These are phyloP conservation scores for Palythoa heliodiscus DNA, from an alignment of 92 coral and sea anemone genomes.

Conservation along the genomic window DNA sequence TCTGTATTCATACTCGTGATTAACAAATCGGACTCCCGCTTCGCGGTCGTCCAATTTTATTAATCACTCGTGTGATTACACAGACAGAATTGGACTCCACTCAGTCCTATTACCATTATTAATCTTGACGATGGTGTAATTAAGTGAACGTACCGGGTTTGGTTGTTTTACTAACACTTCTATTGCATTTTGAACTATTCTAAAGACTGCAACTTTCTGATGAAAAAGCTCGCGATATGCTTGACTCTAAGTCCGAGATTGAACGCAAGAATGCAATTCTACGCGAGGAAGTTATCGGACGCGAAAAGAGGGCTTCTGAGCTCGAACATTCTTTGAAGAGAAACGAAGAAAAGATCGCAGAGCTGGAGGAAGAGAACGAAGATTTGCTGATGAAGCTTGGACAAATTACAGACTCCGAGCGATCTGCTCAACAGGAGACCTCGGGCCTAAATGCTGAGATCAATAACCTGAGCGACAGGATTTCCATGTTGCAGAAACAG, in stretches of 20 bases:
- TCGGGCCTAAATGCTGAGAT: slow-evolving; percentile 57
- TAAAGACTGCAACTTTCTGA: slow-evolving; percentile 32
- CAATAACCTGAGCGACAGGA: slow-evolving; percentile 51
- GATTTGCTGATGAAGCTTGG: slow-evolving; percentile 65
- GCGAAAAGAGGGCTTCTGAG: slow-evolving; percentile 51
- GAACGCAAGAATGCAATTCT: slow-evolving; percentile 63
- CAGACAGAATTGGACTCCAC: too few relatives aligned
- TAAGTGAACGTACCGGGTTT: not conserved
- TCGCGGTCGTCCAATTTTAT: too few relatives aligned
- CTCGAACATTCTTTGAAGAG: slow-evolving; percentile 48
- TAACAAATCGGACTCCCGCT: too few relatives aligned
- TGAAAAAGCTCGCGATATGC: slow-evolving; percentile 35
- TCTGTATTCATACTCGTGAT: too few relatives aligned
- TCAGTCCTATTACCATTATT: too few relatives aligned
- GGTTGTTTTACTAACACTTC: not conserved
- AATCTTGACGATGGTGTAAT: too few relatives aligned
- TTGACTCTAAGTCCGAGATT: slow-evolving; percentile 43
- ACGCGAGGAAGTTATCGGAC: slow-evolving; percentile 60
- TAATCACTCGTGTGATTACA: too few relatives aligned
- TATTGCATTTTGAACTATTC: not conserved
- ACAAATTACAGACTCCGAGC: slow-evolving; percentile 48
- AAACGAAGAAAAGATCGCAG: slow-evolving; percentile 47
- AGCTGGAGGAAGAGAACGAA: slow-evolving; percentile 64
- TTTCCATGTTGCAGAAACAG: slow-evolving; percentile 44
- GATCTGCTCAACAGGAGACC: slow-evolving; percentile 39